Evolutionary conservation across 2,113 vertebrate genomes (phyloP).

Genomic region (Phaetusa simplex): DNA sequence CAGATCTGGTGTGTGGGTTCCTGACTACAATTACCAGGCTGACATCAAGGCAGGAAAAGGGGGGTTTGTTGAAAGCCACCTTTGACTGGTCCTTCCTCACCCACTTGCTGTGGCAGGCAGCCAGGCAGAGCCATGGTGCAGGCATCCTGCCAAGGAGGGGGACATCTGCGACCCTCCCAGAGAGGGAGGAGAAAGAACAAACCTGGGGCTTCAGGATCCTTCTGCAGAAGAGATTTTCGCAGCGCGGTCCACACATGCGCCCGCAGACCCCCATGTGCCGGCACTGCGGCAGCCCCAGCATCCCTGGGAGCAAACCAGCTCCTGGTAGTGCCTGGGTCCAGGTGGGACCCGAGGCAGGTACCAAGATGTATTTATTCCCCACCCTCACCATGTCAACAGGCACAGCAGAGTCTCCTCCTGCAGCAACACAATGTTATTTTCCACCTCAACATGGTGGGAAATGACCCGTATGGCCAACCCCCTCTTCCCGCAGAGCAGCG

Average conservation of each 20-base stretch:
- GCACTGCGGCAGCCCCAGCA: background rate
- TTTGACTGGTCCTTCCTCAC: background rate
- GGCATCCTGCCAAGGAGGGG: fast-evolving
- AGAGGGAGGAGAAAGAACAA: background rate
- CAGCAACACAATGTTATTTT: background rate
- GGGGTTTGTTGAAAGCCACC: background rate
- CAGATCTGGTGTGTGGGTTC: background rate
- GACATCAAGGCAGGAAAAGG: background rate
- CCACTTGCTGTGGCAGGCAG: background rate
- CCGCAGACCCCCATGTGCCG: background rate
- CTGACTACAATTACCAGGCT: background rate
- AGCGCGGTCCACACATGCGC: fast-evolving
- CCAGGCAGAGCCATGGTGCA: background rate
- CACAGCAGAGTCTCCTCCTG: background rate
- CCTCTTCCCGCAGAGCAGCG: background rate
- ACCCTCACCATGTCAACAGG: background rate
- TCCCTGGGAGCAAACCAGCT: background rate
- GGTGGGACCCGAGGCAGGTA: background rate
- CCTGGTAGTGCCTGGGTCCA: background rate
- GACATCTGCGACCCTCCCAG: background rate
- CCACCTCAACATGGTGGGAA: background rate
- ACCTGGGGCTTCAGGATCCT: background rate
- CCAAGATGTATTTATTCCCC: background rate
- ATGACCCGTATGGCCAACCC: background rate
- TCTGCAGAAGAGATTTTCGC: background rate